Conservation (phyloP, 2,797 vertebrate species). For the Menidia menidia region DNA sequence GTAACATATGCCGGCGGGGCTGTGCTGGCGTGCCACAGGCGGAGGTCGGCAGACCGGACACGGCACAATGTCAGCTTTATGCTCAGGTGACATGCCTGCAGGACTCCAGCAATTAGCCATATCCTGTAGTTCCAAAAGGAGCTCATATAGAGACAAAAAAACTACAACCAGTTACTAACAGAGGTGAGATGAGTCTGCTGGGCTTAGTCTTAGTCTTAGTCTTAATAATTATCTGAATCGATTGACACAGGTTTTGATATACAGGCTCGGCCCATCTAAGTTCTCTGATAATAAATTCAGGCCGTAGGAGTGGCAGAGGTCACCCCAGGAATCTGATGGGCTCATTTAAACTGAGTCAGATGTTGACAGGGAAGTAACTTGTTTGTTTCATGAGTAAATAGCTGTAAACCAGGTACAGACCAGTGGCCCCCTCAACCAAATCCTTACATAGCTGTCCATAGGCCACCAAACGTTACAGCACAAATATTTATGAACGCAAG, state of each 20-base stretch:
- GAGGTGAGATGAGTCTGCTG: conserved; percentile 29
- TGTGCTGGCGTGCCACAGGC: conserved; percentile 56
- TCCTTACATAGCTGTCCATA: background rate
- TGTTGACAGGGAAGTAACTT: background rate
- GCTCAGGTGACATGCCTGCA: conserved; percentile 39
- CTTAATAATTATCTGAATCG: too few species aligned
- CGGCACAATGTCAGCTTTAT: conserved; percentile 73
- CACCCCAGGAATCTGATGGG: background rate
- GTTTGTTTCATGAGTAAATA: background rate
- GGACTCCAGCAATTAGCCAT: conserved; percentile 44
- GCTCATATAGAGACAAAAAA: conserved; percentile 16
- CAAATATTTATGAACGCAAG: conserved; percentile 8
- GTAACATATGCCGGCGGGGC: conserved; percentile 66
- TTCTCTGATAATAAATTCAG: background rate
- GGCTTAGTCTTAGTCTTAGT: background rate
- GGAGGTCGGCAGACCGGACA: conserved; percentile 49
- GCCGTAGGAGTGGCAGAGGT: background rate
- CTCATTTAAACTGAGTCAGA: background rate
- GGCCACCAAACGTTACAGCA: background rate
- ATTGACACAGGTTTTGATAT: conserved; percentile 6
- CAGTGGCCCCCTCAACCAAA: background rate
- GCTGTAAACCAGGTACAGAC: background rate
- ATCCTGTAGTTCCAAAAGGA: conserved; percentile 42
- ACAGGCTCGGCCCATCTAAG: background rate
- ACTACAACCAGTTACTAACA: background rate